These are phyloP conservation scores for Rapana venosa DNA, from an alignment of 2,888 invertebrate species.

Conservation along the genomic window DNA sequence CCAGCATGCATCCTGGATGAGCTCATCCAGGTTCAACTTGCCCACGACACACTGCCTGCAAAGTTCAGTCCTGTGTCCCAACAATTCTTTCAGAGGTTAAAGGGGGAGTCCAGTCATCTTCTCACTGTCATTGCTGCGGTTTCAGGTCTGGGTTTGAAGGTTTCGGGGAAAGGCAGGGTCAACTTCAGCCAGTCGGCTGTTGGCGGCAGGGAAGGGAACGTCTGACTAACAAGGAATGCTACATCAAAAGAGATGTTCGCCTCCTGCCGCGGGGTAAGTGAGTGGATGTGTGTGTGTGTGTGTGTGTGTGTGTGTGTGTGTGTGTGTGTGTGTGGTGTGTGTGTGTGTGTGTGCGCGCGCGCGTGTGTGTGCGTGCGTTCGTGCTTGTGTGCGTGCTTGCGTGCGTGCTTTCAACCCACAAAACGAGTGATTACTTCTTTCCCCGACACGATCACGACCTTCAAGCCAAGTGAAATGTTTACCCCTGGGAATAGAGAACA, in stretches of 20 bases:
- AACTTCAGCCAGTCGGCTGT: background rate
- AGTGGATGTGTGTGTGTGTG: background rate
- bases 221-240: slow-evolving; percentile 1
- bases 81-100: too few relatives aligned
- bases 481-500: too few relatives aligned
- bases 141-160: slow-evolving; percentile 3
- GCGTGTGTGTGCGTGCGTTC: background rate
- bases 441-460: too few relatives aligned
- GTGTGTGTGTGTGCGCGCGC: background rate
- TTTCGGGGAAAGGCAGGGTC: slow-evolving; percentile 14
- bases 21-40: too few relatives aligned
- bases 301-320: background rate
- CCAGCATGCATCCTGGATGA: too few relatives aligned
- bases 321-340: slow-evolving; percentile 10
- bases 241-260: slow-evolving; percentile 9
- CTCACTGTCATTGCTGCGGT: too few relatives aligned
- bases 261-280: background rate
- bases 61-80: too few relatives aligned
- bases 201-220: background rate
- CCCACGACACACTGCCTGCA: too few relatives aligned
- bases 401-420: too few relatives aligned
- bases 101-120: too few relatives aligned
- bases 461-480: too few relatives aligned
- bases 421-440: too few relatives aligned
- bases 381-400: background rate